Evolutionary conservation across 2,888 invertebrate species (phyloP).

Genomic region (Phengaris alcon): DNA sequence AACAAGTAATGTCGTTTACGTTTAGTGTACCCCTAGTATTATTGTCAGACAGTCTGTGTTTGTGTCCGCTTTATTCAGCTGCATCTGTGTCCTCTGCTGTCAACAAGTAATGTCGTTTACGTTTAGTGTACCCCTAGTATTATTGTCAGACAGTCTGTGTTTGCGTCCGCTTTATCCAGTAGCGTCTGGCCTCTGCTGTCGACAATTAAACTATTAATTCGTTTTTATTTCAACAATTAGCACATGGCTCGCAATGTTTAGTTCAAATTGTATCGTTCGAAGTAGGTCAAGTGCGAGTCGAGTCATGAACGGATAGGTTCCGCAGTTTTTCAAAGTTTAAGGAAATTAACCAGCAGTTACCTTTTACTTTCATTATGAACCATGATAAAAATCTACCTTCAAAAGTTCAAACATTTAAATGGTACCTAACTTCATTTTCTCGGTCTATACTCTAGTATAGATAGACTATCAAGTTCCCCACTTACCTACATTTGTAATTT

Average conservation of each 20-base stretch:
- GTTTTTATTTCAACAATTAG: conserved; percentile 21
- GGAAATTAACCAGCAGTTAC: no score
- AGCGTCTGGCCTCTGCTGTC: neutral
- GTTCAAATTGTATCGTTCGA: neutral
- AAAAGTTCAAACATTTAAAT: no score
- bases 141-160: neutral
- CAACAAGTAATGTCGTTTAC: neutral
- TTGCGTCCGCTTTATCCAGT: neutral
- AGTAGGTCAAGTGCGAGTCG: neutral
- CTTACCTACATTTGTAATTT: no score
- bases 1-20: neutral
- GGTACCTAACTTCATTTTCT: no score
- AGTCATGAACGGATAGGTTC: neutral
- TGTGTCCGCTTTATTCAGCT: neutral
- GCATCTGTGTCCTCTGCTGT: neutral
- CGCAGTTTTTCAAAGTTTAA: neutral
- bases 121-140: no score
- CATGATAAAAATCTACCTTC: no score
- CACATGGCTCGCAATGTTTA: conserved; percentile 17
- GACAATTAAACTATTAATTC: conserved; percentile 20
- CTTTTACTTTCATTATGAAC: no score
- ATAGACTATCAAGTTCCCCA: no score
- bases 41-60: neutral
- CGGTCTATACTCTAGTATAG: no score
- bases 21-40: no score